Evolutionary conservation across 2,888 invertebrate genomes (phyloP).

Genomic region (Arrhopalites spinosus): DNA sequence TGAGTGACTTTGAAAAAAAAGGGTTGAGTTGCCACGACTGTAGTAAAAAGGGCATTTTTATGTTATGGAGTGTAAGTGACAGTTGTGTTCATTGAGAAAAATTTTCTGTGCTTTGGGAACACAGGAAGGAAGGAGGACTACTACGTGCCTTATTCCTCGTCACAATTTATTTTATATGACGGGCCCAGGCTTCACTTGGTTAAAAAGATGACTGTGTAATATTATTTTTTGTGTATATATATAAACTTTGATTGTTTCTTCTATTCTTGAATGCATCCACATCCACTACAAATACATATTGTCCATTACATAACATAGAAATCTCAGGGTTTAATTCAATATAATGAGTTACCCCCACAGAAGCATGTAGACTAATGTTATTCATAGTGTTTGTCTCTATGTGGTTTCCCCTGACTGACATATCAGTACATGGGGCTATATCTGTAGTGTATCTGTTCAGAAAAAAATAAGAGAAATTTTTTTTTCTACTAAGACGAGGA

Average conservation of each 20-base stretch:
- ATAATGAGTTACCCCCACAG: neutral
- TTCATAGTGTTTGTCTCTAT: neutral
- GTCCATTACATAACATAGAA: too few relatives aligned
- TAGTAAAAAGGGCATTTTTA: neutral
- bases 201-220: too few relatives aligned
- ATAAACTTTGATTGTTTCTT: slow-evolving; percentile 14
- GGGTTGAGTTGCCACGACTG: neutral
- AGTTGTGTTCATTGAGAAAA: slow-evolving; percentile 20
- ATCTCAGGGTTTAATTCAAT: neutral
- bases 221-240: neutral
- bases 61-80: neutral
- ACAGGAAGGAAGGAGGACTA: slow-evolving; percentile 34
- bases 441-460: neutral
- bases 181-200: too few relatives aligned
- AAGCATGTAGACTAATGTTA: neutral
- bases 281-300: too few relatives aligned
- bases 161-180: neutral
- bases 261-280: neutral
- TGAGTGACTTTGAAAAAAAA: slow-evolving; percentile 20
- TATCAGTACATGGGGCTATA: neutral
- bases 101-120: neutral
- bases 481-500: too few relatives aligned
- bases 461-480: neutral
- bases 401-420: neutral
- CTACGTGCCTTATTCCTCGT: slow-evolving; percentile 23